phyloP scores from a whole-genome alignment of 2,113 vertebrate genomes.

The Neomonachus schauinslandi region DNA sequence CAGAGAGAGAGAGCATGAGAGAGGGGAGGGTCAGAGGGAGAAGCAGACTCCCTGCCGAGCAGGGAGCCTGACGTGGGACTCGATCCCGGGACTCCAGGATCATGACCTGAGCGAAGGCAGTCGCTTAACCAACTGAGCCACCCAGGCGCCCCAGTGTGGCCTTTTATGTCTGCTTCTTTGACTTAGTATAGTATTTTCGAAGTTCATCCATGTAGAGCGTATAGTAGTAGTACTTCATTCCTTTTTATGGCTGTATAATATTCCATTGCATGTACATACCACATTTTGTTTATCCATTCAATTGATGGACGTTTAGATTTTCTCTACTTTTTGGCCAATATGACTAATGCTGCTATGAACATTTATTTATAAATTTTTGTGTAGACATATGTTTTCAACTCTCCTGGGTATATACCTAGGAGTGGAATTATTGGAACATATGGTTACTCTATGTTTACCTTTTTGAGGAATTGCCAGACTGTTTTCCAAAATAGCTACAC shows the following conservation, averaged over 20 bases:
- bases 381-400: not conserved
- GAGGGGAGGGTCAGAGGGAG: no score
- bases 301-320: not conserved
- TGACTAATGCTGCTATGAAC: not conserved
- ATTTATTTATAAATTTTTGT: not conserved
- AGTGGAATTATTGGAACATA: conserved; percentile 8
- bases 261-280: not conserved
- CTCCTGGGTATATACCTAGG: not conserved
- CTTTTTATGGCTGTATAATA: not conserved
- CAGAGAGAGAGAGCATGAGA: no score
- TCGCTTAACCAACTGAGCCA: no score
- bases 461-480: not conserved
- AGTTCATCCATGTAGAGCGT: not conserved
- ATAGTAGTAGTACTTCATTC: not conserved
- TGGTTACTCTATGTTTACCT: not conserved
- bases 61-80: no score
- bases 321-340: not conserved
- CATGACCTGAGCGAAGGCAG: no score
- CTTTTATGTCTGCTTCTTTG: conserved; percentile 11
- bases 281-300: not conserved
- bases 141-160: no score
- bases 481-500: not conserved
- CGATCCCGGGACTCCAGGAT: no score
- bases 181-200: conserved; percentile 15
- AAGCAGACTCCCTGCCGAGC: no score